These are phyloP conservation scores for Drosophila simulans DNA, from an alignment of 1,140 invertebrate genomes.

Conservation along the genomic window DNA sequence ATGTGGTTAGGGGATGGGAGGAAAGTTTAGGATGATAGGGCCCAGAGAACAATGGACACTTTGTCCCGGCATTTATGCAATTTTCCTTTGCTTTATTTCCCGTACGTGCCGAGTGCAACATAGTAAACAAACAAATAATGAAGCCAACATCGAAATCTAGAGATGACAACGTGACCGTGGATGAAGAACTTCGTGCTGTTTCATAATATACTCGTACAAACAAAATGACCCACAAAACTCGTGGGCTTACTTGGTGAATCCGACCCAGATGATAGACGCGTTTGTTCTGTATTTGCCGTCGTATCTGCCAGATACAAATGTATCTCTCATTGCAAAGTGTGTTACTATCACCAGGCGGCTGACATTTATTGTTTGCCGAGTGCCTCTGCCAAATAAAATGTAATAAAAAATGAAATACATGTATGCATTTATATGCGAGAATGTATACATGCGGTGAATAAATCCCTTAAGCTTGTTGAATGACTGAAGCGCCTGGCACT, in stretches of 20 bases:
- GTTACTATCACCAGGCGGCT: constrained; percentile 66
- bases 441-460: constrained; percentile 52
- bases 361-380: constrained; percentile 65
- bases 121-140: constrained; percentile 42
- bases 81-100: constrained; percentile 57
- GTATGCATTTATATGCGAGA: constrained; percentile 16
- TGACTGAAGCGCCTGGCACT: constrained; percentile 61
- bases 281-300: constrained; percentile 49
- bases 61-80: constrained; percentile 23
- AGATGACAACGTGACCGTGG: constrained; percentile 38
- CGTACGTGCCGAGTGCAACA: constrained; percentile 65
- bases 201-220: constrained; percentile 1
- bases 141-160: constrained; percentile 26
- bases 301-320: constrained; percentile 65
- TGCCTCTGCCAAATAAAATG: constrained; percentile 13
- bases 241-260: constrained; percentile 11
- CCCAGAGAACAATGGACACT: constrained; percentile 32
- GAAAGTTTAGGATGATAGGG: constrained; percentile 13
- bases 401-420: constrained; percentile 16
- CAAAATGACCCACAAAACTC: constrained; percentile 1
- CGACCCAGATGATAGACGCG: constrained; percentile 55
- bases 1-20: neutral
- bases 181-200: constrained; percentile 18
- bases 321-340: constrained; percentile 61
- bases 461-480: constrained; percentile 76